Base-by-base conservation (phyloP, 1,140 invertebrate genomes). In the Ptiloglossa arizonensis region DNA sequence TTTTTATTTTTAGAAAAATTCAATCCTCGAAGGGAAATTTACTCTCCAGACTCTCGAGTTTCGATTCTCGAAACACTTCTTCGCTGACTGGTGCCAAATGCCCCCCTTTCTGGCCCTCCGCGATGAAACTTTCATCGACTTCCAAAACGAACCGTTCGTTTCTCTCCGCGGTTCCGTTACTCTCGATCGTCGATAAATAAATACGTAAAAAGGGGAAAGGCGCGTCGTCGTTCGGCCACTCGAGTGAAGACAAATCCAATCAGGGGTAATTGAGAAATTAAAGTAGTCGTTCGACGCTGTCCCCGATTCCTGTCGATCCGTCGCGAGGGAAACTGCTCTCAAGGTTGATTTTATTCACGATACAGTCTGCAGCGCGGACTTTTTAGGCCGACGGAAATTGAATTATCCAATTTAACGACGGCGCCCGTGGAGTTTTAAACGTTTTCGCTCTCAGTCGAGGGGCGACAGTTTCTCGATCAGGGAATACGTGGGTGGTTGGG, bases 351-450 rank as follows among this genome's bases (percentile, higher is more conserved):
- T 74, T 74, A 67, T 74, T 74, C 48, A 17, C 62, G 38, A 73
- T 64, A 62, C 59, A 41, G 71, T 6, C n/a, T 24, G 59, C 29
- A 5, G 5, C 24, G 60, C 48, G 72, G 38, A 57, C 38, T 68
- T 48, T 57, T 63, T 63, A 74, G 67, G 41, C 35, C 44, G 59
- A 38, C 22, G 50, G 29, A 79, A 64, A 79, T 79, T 64, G 52
- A 79, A 72, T 73, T 73, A 71, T 79, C 76, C 60, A 64, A 72
- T 72, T 73, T 70, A 73, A 72, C 67, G 74, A 77, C 44, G 67
- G 57, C 24, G 32, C 29, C n/a, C 4, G 56, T 35, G n/a, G 46
- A 71, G 57, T 71, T 77, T 77, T 24, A 54, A 77, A 59, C 46
- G 67, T 35, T 27, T 41, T 32, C n/a, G n/a, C 2, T 22, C 27